These are phyloP conservation scores for Ceratina japonica DNA, from an alignment of 1,140 invertebrate species.

Conservation along the genomic window DNA sequence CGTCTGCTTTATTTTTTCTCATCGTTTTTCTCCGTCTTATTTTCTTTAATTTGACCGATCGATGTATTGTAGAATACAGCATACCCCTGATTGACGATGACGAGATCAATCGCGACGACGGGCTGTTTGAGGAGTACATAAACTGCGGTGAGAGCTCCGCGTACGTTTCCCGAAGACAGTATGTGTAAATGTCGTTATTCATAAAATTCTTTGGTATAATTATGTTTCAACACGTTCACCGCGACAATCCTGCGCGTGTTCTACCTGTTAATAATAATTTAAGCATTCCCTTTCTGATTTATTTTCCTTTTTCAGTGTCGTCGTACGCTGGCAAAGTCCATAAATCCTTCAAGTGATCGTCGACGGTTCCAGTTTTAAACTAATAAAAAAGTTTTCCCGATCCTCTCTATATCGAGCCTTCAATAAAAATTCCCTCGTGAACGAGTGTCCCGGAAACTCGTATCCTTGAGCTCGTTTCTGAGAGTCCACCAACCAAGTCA, in stretches of 20 bases:
- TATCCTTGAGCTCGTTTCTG: constrained; percentile 75
- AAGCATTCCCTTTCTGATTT: neutral
- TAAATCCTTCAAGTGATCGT: constrained; percentile 33
- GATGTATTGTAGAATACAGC: constrained; percentile 13
- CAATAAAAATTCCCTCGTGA: constrained; percentile 77
- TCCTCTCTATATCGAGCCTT: constrained; percentile 79
- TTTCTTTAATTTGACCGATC: neutral
- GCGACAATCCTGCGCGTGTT: neutral
- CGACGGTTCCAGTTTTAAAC: constrained; percentile 74
- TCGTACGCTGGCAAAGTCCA: neutral
- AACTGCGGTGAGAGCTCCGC: neutral
- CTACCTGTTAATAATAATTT: neutral
- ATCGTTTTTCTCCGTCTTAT: neutral
- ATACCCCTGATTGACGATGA: constrained; percentile 12
- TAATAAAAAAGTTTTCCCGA: constrained; percentile 78
- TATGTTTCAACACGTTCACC: neutral
- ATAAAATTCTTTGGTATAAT: neutral
- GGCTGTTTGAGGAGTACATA: neutral
- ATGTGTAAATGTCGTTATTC: neutral
- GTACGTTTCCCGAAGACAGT: neutral
- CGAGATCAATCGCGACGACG: constrained; percentile 14
- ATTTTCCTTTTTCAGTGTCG: neutral
- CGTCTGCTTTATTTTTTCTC: constrained; percentile 7
- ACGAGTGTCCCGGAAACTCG: constrained; percentile 70
- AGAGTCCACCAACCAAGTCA: constrained; percentile 70